Base-by-base conservation (phyloP, 2,888 invertebrate genomes). In the Aleiodes alternator region DNA sequence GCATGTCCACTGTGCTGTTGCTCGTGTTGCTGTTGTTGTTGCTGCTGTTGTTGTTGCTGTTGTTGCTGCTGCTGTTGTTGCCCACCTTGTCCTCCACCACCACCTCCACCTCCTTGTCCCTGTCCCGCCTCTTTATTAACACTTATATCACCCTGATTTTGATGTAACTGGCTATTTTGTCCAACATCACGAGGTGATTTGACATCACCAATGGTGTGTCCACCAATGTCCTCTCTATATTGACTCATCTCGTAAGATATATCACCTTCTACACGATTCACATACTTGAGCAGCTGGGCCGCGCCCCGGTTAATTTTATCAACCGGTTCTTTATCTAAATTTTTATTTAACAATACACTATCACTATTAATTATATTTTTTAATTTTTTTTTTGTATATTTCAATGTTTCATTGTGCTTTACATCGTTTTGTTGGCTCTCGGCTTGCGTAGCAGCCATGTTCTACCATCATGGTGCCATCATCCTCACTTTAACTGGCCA, bases 401-500 rank as follows among this genome's bases (percentile, higher is more conserved):
- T 84, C 81, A 81, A 80, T 75, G 78, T 79, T 83, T 87, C 87
- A 84, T 83, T 87, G 81, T 84, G 83, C 84, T 88, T 88, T 84
- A 88, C 88, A 92, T 94, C 94, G 92, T 94, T 94, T 92, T 94
- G 94, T 91, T 94, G 94, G 92, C 94, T 93, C 93, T 94, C 94
- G 91, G 94, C 94, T 93, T 94, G 94, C 93, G 94, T 94, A 92
- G 95, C 94, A 94, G 95, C 95, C 95, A 95, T 95, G 93, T 94
- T 94, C 86, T 85, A 83, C 84, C 85, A 85, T 86, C 87, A 86
- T 85, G 86, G 84, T 84, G 84, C 85, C 85, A 86, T 85, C 85
- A 83, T 83, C 84, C 80, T 59, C 80, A 83, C 84, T 79, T 83
- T 83, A 84, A 84, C 83, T 84, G 83, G 84, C 86, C 86, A 86